phyloP scores from a whole-genome alignment of 2,888 invertebrate species.

The Erynnis tages region DNA sequence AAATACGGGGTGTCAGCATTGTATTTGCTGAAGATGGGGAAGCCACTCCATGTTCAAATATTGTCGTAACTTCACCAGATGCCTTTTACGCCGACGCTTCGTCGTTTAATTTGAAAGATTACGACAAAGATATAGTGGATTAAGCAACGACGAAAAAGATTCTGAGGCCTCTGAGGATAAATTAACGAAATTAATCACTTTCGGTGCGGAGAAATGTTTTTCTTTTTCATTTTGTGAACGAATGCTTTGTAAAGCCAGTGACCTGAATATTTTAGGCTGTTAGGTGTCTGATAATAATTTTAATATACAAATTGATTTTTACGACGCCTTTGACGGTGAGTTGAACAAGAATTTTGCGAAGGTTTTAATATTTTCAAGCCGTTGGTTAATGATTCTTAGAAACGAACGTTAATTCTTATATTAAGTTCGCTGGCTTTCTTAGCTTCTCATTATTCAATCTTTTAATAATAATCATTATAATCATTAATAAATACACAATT shows the following conservation, averaged over 20 bases:
- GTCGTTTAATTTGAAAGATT: constrained; percentile 50
- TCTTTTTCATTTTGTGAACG: constrained; percentile 10
- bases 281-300: constrained; percentile 10
- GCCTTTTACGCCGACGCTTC: constrained; percentile 37
- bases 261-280: constrained; percentile 12
- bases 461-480: too few relatives aligned
- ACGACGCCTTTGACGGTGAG: not conserved
- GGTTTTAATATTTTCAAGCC: not conserved
- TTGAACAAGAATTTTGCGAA: not conserved
- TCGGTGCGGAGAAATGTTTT: constrained; percentile 34
- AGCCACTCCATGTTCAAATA: constrained; percentile 20
- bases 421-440: too few relatives aligned
- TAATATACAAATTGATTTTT: constrained; percentile 9
- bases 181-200: constrained; percentile 41
- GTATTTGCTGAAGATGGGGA: constrained; percentile 24
- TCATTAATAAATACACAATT: too few relatives aligned
- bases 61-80: constrained; percentile 43
- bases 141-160: constrained; percentile 38
- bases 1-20: constrained; percentile 29
- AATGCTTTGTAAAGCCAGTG: constrained; percentile 18
- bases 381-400: too few relatives aligned
- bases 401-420: too few relatives aligned
- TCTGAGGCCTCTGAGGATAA: constrained; percentile 38
- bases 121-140: constrained; percentile 39
- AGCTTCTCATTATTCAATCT: too few relatives aligned